phyloP scores from a whole-genome alignment of 2,113 vertebrate genomes.

The Nothocercus julius region DNA sequence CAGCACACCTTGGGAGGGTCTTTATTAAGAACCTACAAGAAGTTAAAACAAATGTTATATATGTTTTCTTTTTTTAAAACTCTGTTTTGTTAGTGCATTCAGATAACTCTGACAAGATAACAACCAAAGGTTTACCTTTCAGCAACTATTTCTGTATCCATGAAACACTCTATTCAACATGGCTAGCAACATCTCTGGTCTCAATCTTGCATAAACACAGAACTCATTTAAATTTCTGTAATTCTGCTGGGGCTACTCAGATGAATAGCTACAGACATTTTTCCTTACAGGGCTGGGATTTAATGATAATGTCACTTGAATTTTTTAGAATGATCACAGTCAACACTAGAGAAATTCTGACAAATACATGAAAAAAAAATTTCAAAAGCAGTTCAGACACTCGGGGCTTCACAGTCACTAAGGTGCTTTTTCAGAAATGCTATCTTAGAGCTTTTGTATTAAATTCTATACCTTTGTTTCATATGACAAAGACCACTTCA shows the following conservation, averaged over 20 bases:
- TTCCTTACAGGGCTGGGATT: background rate
- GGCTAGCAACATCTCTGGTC: background rate
- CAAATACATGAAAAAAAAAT: background rate
- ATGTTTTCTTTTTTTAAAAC: background rate
- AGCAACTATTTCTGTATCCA: background rate
- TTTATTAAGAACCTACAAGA: background rate
- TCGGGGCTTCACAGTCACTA: background rate
- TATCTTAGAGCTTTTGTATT: background rate
- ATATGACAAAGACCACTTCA: conserved; percentile 32
- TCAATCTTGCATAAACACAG: background rate
- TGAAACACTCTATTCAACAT: background rate
- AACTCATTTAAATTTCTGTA: background rate
- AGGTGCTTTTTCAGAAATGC: background rate
- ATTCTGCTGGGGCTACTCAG: background rate
- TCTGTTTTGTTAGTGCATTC: background rate
- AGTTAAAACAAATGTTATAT: background rate
- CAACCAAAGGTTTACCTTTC: background rate
- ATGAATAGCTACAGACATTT: background rate
- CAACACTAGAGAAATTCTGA: background rate
- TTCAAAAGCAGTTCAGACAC: conserved; percentile 29
- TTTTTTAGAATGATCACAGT: conserved; percentile 9
- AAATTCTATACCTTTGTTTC: conserved; percentile 16
- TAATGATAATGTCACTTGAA: background rate
- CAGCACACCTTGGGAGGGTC: background rate
- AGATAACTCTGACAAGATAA: background rate